phyloP scores from a whole-genome alignment of 2,888 invertebrate species.

The Cephus rjabovi region DNA sequence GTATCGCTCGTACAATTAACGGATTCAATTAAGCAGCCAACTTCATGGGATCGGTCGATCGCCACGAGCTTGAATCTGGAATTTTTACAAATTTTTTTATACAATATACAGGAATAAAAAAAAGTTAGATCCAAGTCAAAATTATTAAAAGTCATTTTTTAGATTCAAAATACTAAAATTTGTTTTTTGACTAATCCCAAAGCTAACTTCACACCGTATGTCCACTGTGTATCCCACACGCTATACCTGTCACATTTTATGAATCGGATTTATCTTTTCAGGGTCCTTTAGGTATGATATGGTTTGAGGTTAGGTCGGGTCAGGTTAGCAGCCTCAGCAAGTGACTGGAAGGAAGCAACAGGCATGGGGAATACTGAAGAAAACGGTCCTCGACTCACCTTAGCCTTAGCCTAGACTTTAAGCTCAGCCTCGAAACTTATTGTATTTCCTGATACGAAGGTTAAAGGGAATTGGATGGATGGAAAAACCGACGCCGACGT shows the following conservation, averaged over 20 bases:
- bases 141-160: neutral
- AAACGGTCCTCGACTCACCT: neutral
- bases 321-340: too few species aligned
- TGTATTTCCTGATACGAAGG: slow-evolving; percentile 58
- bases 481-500: slow-evolving; percentile 35
- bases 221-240: too few species aligned
- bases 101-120: neutral
- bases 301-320: too few species aligned
- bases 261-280: too few species aligned
- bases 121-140: neutral
- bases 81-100: neutral
- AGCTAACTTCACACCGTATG: too few species aligned
- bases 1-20: neutral
- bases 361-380: neutral
- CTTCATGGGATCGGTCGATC: neutral
- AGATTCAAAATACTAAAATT: too few species aligned
- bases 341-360: neutral
- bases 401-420: neutral
- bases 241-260: too few species aligned
- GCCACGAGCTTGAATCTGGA: neutral
- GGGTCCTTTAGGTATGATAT: too few species aligned
- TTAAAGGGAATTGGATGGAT: slow-evolving; percentile 61
- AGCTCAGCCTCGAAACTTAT: slow-evolving; percentile 30
- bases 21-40: neutral
- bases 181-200: too few species aligned